A percentile compares a stretch with the other conserved stretches of the same genome.
Evolutionary conservation across 2,797 vertebrate species (phyloP).

Genomic region (Sylvilagus floridanus): DNA sequence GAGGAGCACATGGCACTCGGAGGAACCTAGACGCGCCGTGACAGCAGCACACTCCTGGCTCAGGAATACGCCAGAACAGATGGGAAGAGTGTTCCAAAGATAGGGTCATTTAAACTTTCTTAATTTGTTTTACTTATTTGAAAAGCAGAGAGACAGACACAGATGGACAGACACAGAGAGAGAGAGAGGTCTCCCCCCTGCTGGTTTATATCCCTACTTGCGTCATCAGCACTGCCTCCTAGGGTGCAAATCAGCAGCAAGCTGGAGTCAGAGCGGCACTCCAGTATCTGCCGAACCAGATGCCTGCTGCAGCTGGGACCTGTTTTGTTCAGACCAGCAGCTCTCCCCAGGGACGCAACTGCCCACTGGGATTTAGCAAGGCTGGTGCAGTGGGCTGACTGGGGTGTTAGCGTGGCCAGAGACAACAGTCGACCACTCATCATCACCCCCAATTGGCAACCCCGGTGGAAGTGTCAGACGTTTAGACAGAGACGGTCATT

Average conservation of each 20-base stretch:
- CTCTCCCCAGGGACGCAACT: not conserved
- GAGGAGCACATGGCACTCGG: not conserved
- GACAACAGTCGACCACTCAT: constrained; percentile 75
- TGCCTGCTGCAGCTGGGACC: not conserved
- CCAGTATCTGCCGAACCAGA: no score
- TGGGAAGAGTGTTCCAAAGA: not conserved
- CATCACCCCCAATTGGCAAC: not conserved
- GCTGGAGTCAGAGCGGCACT: no score
- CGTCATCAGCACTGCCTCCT: no score
- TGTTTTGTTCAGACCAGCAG: not conserved
- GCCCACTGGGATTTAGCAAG: not conserved
- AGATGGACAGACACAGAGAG: no score
- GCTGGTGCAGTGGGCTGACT: not conserved
- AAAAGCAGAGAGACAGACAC: no score
- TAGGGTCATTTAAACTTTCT: no score
- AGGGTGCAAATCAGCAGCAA: no score
- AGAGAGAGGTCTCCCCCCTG: no score
- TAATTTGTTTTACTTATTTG: no score
- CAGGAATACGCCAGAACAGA: not conserved
- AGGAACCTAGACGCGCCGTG: not conserved
- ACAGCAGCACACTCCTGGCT: not conserved
- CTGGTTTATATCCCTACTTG: no score
- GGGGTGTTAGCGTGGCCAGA: not conserved
- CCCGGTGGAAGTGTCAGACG: not conserved
- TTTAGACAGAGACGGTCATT: not conserved